These are phyloP conservation scores for Anarhynchus alexandrinus DNA, from an alignment of 2,113 vertebrate species.

Conservation along the genomic window DNA sequence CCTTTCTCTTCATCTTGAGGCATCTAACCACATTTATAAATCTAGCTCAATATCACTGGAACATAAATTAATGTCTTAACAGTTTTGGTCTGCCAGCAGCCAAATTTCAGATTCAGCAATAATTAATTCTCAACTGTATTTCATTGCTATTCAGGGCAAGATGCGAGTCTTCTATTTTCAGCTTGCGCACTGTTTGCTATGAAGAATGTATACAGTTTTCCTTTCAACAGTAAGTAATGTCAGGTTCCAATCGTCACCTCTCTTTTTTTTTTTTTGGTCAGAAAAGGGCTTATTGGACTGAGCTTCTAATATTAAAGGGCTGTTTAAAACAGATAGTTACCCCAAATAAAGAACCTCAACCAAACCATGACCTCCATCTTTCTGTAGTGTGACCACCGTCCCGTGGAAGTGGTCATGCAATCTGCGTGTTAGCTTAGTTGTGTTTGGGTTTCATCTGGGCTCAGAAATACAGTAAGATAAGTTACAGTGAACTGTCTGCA, in stretches of 20 bases:
- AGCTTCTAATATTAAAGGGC: constrained; percentile 38
- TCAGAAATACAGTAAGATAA: constrained; percentile 52
- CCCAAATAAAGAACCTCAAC: not conserved
- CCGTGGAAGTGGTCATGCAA: constrained; percentile 47
- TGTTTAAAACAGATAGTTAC: constrained; percentile 16
- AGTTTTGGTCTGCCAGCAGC: not conserved
- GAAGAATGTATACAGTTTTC: not conserved
- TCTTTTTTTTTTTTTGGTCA: not conserved
- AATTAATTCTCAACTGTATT: not conserved
- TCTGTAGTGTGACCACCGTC: constrained; percentile 47
- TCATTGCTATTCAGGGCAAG: not conserved
- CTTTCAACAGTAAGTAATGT: not conserved
- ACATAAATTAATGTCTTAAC: not conserved
- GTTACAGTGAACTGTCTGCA: constrained; percentile 42
- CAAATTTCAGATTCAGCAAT: not conserved
- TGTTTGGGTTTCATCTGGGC: constrained; percentile 50
- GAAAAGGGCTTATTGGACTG: not conserved
- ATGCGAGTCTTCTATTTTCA: not conserved
- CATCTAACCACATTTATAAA: not conserved
- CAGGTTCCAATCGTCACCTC: not conserved
- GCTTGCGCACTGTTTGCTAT: not conserved
- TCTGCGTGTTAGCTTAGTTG: constrained; percentile 18
- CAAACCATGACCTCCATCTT: constrained; percentile 54
- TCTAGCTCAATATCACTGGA: not conserved
- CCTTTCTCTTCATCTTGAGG: not conserved